Percentiles rank a stretch among this genome's conserved stretches.
Evolutionary conservation across 1,140 invertebrate genomes (phyloP).

Genomic region (Anthonomus grandis): DNA sequence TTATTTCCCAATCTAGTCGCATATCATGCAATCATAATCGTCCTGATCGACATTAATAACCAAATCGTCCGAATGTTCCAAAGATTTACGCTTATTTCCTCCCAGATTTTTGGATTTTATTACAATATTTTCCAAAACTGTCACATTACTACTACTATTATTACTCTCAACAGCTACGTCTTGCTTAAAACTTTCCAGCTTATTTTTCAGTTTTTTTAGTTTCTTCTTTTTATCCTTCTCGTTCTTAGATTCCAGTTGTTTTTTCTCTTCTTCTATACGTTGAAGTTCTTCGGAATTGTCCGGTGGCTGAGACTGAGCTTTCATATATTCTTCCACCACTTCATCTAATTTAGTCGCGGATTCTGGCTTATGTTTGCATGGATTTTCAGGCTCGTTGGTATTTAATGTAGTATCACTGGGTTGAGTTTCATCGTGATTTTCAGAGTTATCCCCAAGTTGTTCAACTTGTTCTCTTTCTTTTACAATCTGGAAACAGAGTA

Average conservation of each 20-base stretch:
- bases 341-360: constrained; percentile 2
- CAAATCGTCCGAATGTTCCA: constrained; percentile 30
- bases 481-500: too few relatives aligned
- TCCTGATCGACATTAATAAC: constrained; percentile 36
- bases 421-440: background rate
- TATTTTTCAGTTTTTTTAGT: constrained; percentile 19
- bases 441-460: too few relatives aligned
- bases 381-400: background rate
- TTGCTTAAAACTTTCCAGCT: constrained; percentile 16
- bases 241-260: constrained; percentile 2
- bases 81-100: background rate
- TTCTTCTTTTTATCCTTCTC: constrained; percentile 17
- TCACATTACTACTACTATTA: constrained; percentile 10
- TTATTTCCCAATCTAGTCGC: too few relatives aligned
- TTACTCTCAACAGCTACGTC: constrained; percentile 19
- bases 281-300: constrained; percentile 6
- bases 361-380: background rate
- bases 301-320: background rate
- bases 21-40: constrained; percentile 33
- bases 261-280: constrained; percentile 13
- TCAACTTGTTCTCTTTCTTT: too few relatives aligned
- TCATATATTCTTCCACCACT: constrained; percentile 10
- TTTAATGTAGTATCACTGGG: background rate
- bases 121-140: constrained; percentile 17
- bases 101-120: constrained; percentile 4